These are phyloP conservation scores for Himalopsyche anomala DNA, from an alignment of 2,888 invertebrate genomes.

Conservation along the genomic window DNA sequence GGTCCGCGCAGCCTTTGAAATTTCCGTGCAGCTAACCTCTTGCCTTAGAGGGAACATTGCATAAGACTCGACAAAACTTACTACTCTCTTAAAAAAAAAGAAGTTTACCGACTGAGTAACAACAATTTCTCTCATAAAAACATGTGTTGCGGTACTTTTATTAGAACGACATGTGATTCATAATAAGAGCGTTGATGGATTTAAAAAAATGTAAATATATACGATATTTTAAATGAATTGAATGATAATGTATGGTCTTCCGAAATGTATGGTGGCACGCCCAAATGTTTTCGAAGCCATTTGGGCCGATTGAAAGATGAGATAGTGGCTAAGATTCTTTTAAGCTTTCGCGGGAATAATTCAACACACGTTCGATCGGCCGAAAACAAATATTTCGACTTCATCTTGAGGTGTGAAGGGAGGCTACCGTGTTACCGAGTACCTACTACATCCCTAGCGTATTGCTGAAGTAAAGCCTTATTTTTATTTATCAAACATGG, in stretches of 20 bases:
- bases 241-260: not conserved
- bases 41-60: too few relatives aligned
- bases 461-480: not conserved
- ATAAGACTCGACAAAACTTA: too few relatives aligned
- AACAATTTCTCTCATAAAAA: too few relatives aligned
- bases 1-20: too few relatives aligned
- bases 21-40: too few relatives aligned
- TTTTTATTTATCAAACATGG: not conserved
- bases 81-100: too few relatives aligned
- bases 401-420: slow-evolving; percentile 32
- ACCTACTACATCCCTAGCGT: not conserved
- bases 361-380: slow-evolving; percentile 57
- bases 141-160: too few relatives aligned
- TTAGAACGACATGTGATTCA: too few relatives aligned
- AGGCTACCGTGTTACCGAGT: not conserved
- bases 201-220: too few relatives aligned
- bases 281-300: slow-evolving; percentile 62
- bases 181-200: too few relatives aligned
- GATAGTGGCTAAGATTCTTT: slow-evolving; percentile 57
- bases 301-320: slow-evolving; percentile 63
- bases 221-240: not conserved
- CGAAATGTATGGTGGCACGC: slow-evolving; percentile 48
- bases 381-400: slow-evolving; percentile 61
- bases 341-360: slow-evolving; percentile 59
- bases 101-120: too few relatives aligned